These are phyloP conservation scores for Thermophis baileyi DNA, from an alignment of 2,113 vertebrate genomes.

Conservation along the genomic window DNA sequence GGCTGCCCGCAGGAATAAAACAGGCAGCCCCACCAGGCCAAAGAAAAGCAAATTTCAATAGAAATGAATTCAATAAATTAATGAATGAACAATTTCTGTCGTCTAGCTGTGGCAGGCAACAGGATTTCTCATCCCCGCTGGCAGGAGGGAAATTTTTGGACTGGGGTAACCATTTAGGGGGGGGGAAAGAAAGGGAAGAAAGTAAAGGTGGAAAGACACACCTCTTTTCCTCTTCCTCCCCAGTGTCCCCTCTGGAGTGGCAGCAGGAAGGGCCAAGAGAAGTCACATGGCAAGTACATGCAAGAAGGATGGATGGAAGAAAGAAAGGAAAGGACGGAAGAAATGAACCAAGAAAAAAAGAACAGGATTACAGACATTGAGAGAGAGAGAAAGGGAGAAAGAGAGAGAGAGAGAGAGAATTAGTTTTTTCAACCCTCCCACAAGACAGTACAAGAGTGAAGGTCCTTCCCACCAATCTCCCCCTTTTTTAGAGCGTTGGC, in stretches of 20 bases:
- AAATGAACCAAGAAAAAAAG: conserved; percentile 46
- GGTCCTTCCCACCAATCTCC: background rate
- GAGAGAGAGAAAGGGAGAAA: conserved; percentile 15
- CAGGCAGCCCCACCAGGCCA: background rate
- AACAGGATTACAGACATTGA: background rate
- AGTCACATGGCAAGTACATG: conserved; percentile 79
- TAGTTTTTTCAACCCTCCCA: conserved; percentile 2
- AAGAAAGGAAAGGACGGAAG: conserved; percentile 35
- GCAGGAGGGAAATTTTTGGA: conserved; percentile 30
- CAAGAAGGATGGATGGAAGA: conserved; percentile 67
- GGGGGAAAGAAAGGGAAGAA: conserved; percentile 17
- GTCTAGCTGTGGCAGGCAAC: background rate
- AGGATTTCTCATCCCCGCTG: background rate
- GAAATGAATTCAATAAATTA: background rate
- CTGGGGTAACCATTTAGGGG: background rate
- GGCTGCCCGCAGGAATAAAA: background rate
- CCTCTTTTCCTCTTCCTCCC: conserved; percentile 92
- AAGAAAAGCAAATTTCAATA: background rate
- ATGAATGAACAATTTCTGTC: background rate
- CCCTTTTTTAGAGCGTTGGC: background rate
- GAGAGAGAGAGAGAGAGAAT: conserved; percentile 9
- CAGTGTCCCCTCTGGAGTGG: conserved; percentile 87
- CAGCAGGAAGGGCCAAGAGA: conserved; percentile 87
- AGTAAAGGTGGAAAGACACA: conserved; percentile 76
- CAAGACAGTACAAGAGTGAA: background rate